These are phyloP conservation scores for Nannoperca australis DNA, from an alignment of 2,797 vertebrate species.

Conservation along the genomic window DNA sequence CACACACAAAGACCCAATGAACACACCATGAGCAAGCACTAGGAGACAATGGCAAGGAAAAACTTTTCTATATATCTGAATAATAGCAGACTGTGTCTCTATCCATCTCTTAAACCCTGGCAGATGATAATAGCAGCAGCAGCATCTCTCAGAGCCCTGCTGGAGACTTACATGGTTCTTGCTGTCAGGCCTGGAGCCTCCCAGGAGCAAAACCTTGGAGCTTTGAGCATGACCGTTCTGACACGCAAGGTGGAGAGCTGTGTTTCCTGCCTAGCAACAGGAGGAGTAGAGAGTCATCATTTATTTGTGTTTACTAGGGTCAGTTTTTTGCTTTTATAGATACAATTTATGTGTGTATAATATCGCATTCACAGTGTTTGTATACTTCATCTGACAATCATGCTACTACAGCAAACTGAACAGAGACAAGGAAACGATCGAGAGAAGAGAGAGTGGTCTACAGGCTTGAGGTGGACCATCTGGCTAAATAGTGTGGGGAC, in stretches of 20 bases:
- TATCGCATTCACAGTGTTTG: neutral
- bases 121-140: neutral
- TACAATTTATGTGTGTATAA: neutral
- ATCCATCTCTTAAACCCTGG: neutral
- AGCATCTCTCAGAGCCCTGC: neutral
- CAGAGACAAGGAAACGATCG: neutral
- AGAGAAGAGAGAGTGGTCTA: neutral
- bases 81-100: neutral
- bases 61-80: neutral
- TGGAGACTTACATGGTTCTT: slow-evolving; percentile 91
- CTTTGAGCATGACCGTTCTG: slow-evolving; percentile 97
- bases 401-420: neutral
- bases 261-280: slow-evolving; percentile 91
- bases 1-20: too few relatives aligned
- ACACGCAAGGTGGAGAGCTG: slow-evolving; percentile 94
- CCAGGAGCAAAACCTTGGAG: slow-evolving; percentile 91
- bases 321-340: neutral
- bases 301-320: neutral
- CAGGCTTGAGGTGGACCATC: too few relatives aligned
- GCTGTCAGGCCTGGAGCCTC: slow-evolving; percentile 92
- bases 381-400: neutral
- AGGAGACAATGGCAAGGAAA: too few relatives aligned
- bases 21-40: too few relatives aligned
- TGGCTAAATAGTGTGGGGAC: too few relatives aligned
- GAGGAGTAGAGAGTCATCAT: neutral